Conservation (phyloP, 2,797 vertebrate species). For the Taenioides sp. region DNA sequence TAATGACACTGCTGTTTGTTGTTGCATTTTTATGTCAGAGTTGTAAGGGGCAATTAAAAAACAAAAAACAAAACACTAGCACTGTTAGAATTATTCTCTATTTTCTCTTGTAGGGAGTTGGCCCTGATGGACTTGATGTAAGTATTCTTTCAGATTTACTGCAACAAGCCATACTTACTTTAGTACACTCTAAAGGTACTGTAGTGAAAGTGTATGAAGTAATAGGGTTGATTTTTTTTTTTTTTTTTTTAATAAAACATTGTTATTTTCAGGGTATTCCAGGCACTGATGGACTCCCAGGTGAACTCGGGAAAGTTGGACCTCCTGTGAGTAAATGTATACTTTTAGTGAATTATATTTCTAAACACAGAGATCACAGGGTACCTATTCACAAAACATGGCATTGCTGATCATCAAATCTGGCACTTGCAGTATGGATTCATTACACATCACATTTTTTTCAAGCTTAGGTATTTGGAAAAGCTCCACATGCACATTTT, state of each 20-base stretch:
- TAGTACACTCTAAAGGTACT: too few species aligned
- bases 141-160: constrained; percentile 41
- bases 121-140: constrained; percentile 67
- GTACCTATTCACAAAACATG: too few species aligned
- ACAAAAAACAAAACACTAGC: background rate
- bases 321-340: constrained; percentile 81
- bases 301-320: constrained; percentile 90
- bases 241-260: background rate
- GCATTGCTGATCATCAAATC: background rate
- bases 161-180: background rate
- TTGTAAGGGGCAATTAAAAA: background rate
- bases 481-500: background rate
- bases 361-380: background rate
- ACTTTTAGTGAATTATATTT: background rate
- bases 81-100: background rate
- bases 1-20: background rate
- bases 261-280: constrained; percentile 81
- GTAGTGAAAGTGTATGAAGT: too few species aligned
- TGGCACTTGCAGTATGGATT: background rate
- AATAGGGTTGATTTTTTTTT: too few species aligned
- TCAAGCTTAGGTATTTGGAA: background rate
- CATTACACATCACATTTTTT: background rate
- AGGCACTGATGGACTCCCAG: constrained; percentile 88
- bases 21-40: background rate
- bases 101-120: constrained; percentile 54